Base-by-base conservation (phyloP, 2,888 invertebrate species). In the Callyntrura guangdongensis region DNA sequence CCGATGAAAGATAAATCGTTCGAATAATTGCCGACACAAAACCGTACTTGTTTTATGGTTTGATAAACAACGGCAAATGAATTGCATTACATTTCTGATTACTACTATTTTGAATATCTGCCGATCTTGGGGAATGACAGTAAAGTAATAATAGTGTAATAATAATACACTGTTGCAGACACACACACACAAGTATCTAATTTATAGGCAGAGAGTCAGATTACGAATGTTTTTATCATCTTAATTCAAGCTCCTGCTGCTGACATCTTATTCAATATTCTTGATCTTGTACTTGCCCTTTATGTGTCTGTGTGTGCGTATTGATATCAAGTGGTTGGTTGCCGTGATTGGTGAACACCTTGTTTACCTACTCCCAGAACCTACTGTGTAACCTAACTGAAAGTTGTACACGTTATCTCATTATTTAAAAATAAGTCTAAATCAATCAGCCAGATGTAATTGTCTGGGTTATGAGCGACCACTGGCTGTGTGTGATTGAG, bases 1-100 rank as follows among this genome's bases (percentile, higher is more conserved):
- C 79, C 67, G 86, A 79, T 86, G 86, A 79, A 86, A 86, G 86
- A 86, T 86, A 86, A 79, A 79, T 86, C 64, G 77, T 17, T 79
- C 64, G 53, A 74, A 79, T 86, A 86, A 86, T 86, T 86, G 79
- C 67, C 64, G 74, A 79, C 86, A 86, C 77, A 77, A 64, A 61
- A 86, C 9, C 49, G 22, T 61, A 45, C 77, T 77, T 22, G 79
- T 86, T 86, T 77, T 86, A 86, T 74, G 72, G 86, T 74, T 77
- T 74, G 74, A 86, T 86, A 27, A 86, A 74, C 74, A 22, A 56
- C 74, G 25, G 59, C 61, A 61, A 74, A 85, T 85, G 72, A 69
- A 85, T 84, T 84, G 64, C 11, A 22, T 14, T 77, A 77, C 77
- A 77, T 53, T 22, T 77, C 86, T 79, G 59, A 45, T 36, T 82